These are phyloP conservation scores for Zonotrichia albicollis DNA, from an alignment of 2,797 vertebrate species.

Conservation along the genomic window DNA sequence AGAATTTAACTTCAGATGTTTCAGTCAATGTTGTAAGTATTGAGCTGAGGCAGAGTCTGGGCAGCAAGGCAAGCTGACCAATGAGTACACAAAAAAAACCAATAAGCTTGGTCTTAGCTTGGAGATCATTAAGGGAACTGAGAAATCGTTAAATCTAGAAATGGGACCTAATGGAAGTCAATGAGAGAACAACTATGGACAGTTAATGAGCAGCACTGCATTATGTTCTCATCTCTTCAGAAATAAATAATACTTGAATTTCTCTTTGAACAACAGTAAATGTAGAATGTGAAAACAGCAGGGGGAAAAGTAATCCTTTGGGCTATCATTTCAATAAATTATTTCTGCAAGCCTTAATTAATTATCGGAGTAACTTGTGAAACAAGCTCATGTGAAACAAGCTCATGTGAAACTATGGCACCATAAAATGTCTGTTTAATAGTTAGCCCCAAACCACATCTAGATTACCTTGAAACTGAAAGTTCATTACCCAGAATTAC, in stretches of 20 bases:
- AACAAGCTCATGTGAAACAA: constrained; percentile 9
- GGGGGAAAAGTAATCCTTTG: background rate
- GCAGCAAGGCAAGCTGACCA: constrained; percentile 12
- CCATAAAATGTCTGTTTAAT: constrained; percentile 19
- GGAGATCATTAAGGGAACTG: background rate
- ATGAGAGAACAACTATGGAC: background rate
- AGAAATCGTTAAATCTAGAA: constrained; percentile 36
- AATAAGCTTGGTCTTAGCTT: background rate
- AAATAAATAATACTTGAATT: constrained; percentile 36
- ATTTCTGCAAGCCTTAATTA: constrained; percentile 36
- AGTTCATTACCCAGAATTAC: background rate
- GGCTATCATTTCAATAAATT: background rate
- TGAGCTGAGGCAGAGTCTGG: background rate
- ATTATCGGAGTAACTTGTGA: background rate
- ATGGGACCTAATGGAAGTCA: constrained; percentile 4
- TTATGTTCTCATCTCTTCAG: background rate
- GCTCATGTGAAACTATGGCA: background rate
- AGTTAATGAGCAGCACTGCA: background rate
- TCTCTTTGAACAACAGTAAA: constrained; percentile 17
- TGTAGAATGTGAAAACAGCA: background rate
- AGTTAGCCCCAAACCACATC: background rate
- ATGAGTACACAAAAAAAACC: background rate
- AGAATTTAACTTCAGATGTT: constrained; percentile 23
- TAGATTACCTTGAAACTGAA: background rate
- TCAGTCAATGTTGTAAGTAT: background rate